These are phyloP conservation scores for Menidia beryllina DNA, from an alignment of 2,113 vertebrate genomes.

Conservation along the genomic window DNA sequence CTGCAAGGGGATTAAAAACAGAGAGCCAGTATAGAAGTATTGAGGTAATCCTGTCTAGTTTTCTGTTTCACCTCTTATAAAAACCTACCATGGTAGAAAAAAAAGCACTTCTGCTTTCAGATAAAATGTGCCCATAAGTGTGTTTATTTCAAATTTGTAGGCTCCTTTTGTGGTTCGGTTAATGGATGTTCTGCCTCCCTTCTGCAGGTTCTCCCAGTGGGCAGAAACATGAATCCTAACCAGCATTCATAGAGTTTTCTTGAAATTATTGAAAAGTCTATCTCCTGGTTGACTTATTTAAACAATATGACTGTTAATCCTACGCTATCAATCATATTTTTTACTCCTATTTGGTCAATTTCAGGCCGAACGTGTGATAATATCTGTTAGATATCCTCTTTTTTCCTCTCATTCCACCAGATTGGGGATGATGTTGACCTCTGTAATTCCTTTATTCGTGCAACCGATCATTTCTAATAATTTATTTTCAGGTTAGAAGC, in stretches of 20 bases:
- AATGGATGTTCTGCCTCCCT: not conserved
- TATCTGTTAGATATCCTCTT: no score
- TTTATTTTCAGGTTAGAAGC: constrained; percentile 8
- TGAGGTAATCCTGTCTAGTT: constrained; percentile 61
- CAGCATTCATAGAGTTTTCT: constrained; percentile 31
- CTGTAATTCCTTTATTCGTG: no score
- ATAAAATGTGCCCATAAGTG: not conserved
- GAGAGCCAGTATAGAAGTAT: constrained; percentile 59
- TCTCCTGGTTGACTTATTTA: constrained; percentile 3
- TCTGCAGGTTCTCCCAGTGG: not conserved
- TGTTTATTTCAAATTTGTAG: constrained; percentile 16
- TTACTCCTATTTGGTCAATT: constrained; percentile 31
- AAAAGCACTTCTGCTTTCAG: not conserved
- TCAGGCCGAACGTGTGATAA: no score
- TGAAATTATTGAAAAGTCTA: constrained; percentile 21
- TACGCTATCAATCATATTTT: constrained; percentile 22
- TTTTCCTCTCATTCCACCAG: constrained; percentile 14
- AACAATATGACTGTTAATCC: constrained; percentile 39
- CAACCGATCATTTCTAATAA: no score
- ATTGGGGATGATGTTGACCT: constrained; percentile 46
- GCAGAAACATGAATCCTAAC: constrained; percentile 24
- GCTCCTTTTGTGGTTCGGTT: constrained; percentile 5
- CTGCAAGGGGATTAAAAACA: constrained; percentile 67
- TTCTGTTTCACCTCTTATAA: constrained; percentile 56
- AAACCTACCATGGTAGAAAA: constrained; percentile 26